Evolutionary conservation across 2,888 invertebrate species (phyloP).

Genomic region (Heliconius ismenius): DNA sequence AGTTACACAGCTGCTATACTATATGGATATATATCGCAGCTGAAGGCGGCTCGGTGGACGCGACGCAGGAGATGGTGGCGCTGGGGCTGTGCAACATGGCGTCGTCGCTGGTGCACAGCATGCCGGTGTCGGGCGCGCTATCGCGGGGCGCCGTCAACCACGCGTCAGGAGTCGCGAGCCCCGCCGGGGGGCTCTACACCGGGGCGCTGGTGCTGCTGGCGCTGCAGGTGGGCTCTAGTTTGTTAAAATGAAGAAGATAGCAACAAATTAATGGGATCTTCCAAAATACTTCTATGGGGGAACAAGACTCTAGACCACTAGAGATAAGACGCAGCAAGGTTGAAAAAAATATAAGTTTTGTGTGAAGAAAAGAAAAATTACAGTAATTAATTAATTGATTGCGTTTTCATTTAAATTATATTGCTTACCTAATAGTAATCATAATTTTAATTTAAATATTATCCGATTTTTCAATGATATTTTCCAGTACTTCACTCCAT

Average conservation of each 20-base stretch:
- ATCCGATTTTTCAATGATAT: neutral
- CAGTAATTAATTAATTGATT: too few species aligned
- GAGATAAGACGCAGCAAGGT: too few species aligned
- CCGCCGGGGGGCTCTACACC: constrained; percentile 92
- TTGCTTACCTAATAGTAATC: too few species aligned
- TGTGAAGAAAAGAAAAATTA: too few species aligned
- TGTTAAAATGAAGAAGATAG: too few species aligned
- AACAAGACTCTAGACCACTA: too few species aligned
- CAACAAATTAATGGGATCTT: too few species aligned
- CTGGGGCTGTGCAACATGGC: constrained; percentile 92
- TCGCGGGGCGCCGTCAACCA: constrained; percentile 96
- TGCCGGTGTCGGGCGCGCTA: constrained; percentile 95
- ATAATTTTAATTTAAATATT: too few species aligned
- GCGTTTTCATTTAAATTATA: too few species aligned
- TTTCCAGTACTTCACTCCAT: constrained; percentile 89
- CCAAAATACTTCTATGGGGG: too few species aligned
- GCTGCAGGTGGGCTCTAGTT: constrained; percentile 62
- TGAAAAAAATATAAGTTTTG: too few species aligned
- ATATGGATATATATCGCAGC: constrained; percentile 65
- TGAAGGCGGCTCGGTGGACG: constrained; percentile 90
- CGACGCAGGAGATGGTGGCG: constrained; percentile 94
- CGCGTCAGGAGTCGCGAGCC: constrained; percentile 94
- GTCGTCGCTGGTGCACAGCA: constrained; percentile 93
- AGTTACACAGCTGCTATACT: too few species aligned
- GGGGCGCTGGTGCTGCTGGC: constrained; percentile 80